Percentiles rank a stretch among this genome's conserved stretches.
phyloP scores from a whole-genome alignment of 2,888 invertebrate species.

The Megastigmus dorsalis region DNA sequence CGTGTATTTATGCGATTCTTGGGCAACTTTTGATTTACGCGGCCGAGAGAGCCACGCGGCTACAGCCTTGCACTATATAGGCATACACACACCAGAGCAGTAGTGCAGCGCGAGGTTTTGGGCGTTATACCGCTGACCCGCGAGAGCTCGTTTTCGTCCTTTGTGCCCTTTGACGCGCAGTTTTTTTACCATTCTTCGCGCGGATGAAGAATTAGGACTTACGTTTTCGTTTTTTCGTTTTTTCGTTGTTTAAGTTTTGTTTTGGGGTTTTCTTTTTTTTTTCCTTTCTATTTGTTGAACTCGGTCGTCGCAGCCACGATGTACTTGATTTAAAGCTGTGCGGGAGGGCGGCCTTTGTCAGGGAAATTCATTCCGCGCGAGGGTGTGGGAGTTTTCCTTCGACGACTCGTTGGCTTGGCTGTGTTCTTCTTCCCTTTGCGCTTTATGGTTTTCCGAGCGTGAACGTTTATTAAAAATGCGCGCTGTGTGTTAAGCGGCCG shows the following conservation, averaged over 20 bases:
- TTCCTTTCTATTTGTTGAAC: background rate
- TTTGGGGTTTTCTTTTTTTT: background rate
- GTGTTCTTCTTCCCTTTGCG: no score
- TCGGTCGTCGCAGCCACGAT: background rate
- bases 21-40: constrained; percentile 32
- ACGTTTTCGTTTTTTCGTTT: background rate
- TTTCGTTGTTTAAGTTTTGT: background rate
- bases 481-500: no score
- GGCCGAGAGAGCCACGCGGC: no score
- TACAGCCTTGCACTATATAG: no score
- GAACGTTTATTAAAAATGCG: no score
- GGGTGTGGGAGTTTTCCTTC: no score
- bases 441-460: no score
- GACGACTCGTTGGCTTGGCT: no score
- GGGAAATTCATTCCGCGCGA: background rate
- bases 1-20: constrained; percentile 26
- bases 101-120: background rate
- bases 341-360: background rate
- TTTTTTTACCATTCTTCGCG: constrained; percentile 26
- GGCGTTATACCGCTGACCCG: no score
- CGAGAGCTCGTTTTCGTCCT: no score
- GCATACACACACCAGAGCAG: no score
- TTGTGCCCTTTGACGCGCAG: constrained; percentile 8
- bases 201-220: constrained; percentile 27
- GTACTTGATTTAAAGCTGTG: constrained; percentile 14